Evolutionary conservation across 2,888 invertebrate genomes (phyloP), one percentile per base, ranked within the genome.

Genomic region (Xylocampa areola): DNA sequence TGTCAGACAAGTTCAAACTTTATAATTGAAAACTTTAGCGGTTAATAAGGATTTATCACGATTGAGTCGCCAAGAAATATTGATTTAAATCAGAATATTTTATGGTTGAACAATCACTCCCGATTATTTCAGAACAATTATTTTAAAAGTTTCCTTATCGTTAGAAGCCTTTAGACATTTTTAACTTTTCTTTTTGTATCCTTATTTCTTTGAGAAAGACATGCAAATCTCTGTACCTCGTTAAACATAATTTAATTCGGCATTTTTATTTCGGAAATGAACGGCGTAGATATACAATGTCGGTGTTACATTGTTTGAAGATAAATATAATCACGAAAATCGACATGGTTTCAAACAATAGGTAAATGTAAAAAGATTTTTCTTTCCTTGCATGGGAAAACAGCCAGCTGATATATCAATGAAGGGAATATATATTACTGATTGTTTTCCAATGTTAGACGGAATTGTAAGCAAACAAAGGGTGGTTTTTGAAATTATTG

Each of bases 1-100:
- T 30, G 36, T 35, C 60, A 54, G 37, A 62, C 55, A 53, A 55
- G 11, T 53, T 32, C 25, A 60, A 73, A 68, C 51, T 68, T 66
- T 47, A 29, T 64, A 60, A 68, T 59, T 68, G 52, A 43, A 49
- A 58, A 51, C 55, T 67, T 68, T 33, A 39, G 36, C 32, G 33
- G 37, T 48, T 60, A 36, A 35, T 17, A 44, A 49, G 50, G 41
- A 43, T 55, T 47, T 23, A 53, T 49, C 37, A 10, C 13, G 33
- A 47, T 17, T 49, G n/a, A 11, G 40, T 39, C 16, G 5, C n/a
- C 19, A 23, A 10, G 37, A 17, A 43, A 39, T 32, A 27, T 33
- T 49, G 27, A 36, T 40, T 44, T 33, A 5, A 29, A 30, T 21
- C 11, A 0, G 11, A 19, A 21, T 16, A 10, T 8, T 25, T 21